Conservation (phyloP, 23 tunicate species). For the Trididemnum clinides region DNA sequence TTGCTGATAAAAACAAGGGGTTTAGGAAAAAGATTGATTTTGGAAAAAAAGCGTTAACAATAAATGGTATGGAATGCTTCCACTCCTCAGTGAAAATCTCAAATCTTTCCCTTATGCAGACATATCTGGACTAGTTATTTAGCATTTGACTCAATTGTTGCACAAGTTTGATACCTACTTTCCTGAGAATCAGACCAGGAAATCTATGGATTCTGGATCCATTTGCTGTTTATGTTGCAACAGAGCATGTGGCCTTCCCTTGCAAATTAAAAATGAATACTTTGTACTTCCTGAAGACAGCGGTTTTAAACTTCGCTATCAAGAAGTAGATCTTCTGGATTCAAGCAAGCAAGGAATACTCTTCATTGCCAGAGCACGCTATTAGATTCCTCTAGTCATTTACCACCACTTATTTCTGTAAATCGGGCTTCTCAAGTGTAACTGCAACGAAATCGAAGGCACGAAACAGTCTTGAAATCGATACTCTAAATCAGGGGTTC, state of each 20-base stretch:
- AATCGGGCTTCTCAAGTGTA: slow-evolving; percentile 38
- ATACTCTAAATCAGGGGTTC: too few relatives aligned
- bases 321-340: slow-evolving; percentile 40
- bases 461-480: slow-evolving; percentile 15
- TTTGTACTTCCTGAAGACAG: slow-evolving; percentile 29
- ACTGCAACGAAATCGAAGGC: slow-evolving; percentile 44
- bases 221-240: slow-evolving; percentile 18
- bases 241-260: slow-evolving; percentile 3
- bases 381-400: too few relatives aligned
- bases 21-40: slow-evolving; percentile 35
- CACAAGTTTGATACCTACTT: slow-evolving; percentile 32
- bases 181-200: slow-evolving; percentile 43
- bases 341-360: slow-evolving; percentile 25
- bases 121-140: slow-evolving; percentile 31
- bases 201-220: slow-evolving; percentile 39
- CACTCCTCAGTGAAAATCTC: slow-evolving; percentile 31
- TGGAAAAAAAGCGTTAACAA: slow-evolving; percentile 50
- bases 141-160: slow-evolving; percentile 37
- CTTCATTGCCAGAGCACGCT: too few relatives aligned
- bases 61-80: slow-evolving; percentile 28
- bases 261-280: slow-evolving; percentile 16
- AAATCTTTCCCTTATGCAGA: slow-evolving; percentile 47
- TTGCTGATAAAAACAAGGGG: slow-evolving; percentile 27
- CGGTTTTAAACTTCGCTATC: slow-evolving; percentile 14
- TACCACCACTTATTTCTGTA: slow-evolving; percentile 37